Conservation (phyloP, 2,888 invertebrate genomes). For the Aphidius colemani region DNA sequence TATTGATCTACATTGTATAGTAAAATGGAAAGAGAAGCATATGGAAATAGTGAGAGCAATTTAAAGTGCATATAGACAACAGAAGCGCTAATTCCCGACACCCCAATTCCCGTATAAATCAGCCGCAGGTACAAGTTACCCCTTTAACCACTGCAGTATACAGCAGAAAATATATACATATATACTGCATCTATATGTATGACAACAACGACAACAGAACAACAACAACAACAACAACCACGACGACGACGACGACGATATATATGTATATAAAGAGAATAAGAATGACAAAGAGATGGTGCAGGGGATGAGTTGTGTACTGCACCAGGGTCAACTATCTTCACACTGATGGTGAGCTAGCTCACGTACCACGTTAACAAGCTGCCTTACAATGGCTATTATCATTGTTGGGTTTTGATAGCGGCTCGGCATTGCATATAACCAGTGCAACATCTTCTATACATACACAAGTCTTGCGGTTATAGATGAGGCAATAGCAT, state of each 20-base stretch:
- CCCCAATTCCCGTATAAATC: conserved; percentile 29
- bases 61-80: too few relatives aligned
- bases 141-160: neutral
- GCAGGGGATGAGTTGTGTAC: conserved; percentile 26
- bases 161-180: neutral
- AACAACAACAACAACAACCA: neutral
- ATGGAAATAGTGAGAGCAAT: conserved; percentile 20
- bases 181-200: too few relatives aligned
- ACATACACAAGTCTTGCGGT: conserved; percentile 11
- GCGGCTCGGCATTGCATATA: neutral
- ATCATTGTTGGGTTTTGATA: conserved; percentile 40
- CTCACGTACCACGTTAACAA: conserved; percentile 43
- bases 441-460: conserved; percentile 1
- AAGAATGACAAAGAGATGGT: conserved; percentile 39
- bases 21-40: conserved; percentile 18
- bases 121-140: conserved; percentile 33
- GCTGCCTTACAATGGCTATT: conserved; percentile 42
- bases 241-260: conserved; percentile 5
- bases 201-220: neutral
- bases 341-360: conserved; percentile 19
- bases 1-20: neutral
- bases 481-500: neutral
- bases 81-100: conserved; percentile 26
- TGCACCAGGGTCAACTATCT: conserved; percentile 33
- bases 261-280: conserved; percentile 2